Evolutionary conservation across 2,113 vertebrate species (phyloP).

Genomic region (Equus quagga): DNA sequence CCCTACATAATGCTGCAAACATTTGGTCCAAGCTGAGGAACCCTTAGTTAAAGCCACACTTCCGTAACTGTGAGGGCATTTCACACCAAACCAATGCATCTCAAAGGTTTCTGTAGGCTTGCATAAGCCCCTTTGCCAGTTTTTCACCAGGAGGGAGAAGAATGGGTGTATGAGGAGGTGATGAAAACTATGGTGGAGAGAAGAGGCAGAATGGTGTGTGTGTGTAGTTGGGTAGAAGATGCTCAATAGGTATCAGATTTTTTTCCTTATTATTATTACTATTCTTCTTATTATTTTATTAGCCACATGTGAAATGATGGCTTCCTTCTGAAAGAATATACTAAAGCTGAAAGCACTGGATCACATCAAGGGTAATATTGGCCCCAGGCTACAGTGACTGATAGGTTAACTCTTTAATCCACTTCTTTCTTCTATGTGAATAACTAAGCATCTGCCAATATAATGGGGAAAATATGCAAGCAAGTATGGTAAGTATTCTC

Average conservation of each 20-base stretch:
- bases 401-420: neutral
- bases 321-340: conserved; percentile 33
- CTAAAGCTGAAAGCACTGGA: neutral
- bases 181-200: neutral
- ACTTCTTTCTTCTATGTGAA: neutral
- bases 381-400: neutral
- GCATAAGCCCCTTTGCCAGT: neutral
- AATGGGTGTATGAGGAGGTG: neutral
- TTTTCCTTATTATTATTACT: conserved; percentile 2
- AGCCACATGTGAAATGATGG: neutral
- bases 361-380: neutral
- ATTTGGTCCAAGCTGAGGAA: conserved; percentile 8
- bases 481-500: conserved; percentile 65
- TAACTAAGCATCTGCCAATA: conserved; percentile 56
- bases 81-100: neutral
- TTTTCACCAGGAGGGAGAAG: neutral
- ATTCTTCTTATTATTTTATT: conserved; percentile 16
- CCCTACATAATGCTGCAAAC: conserved; percentile 42
- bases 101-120: neutral
- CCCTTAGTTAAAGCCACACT: neutral
- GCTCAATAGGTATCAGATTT: neutral
- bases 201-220: neutral
- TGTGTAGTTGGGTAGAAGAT: neutral
- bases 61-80: neutral
- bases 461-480: conserved; percentile 46